Evolutionary conservation across 2,797 vertebrate species (phyloP), one percentile per base, ranked within the genome.

Genomic region (Xiphophorus birchmanni): DNA sequence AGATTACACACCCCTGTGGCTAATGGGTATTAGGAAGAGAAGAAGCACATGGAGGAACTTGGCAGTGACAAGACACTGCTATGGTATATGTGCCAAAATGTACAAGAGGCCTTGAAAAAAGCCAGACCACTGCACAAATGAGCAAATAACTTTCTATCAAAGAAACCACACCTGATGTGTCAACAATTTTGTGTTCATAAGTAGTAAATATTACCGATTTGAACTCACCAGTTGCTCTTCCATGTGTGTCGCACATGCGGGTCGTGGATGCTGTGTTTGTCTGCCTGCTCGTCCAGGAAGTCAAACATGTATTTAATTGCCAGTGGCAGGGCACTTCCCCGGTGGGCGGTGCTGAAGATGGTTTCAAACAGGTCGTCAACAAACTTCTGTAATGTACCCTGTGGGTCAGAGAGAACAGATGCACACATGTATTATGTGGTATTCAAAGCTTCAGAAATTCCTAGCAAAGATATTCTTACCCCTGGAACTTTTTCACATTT

Each of bases 291-390:
- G 0, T 99, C 98, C 92, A 99, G 94, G 93, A 99, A 99, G 91
- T 99, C 98, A 5, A 99, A 99, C 98, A 99, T 99, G 94, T 99
- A 99, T 84, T 99, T 99, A 94, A 99, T 99, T 88, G 98, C 98
- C 89, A 99, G 95, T 1, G 98, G 98, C 72, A 99, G 96, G 0
- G 98, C 98, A 0, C 97, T 98, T 88, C 98, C 98, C 21, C 98
- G 95, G 88, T 99, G 98, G 0, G 98, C 98, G 0, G 98, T 99
- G 95, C 98, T 99, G 94, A 99, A 99, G 94, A 99, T 99, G 85
- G 98, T 99, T 95, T 99, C 98, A 74, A 99, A 99, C 79, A 99
- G 96, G 92, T 99, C 98, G 0, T 99, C 98, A 81, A 99, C 98
- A 75, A 99, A 99, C 90, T 99, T 99, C 95, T 99, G 98, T 91